Evolutionary conservation across 2,113 vertebrate genomes (phyloP).

Genomic region (Mastomys natalensis): DNA sequence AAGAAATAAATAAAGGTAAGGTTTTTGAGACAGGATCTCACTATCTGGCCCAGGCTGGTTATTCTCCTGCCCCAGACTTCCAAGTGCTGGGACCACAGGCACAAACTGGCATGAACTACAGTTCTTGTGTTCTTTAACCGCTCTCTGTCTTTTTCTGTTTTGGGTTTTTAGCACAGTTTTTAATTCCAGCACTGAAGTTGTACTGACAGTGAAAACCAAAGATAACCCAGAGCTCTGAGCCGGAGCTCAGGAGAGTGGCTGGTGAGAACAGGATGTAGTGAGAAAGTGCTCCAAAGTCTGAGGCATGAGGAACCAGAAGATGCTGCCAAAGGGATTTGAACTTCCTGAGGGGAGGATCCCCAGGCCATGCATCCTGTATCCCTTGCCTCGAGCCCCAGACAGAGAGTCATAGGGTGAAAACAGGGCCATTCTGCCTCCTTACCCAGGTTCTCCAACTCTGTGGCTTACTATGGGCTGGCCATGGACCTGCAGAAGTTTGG

Average conservation of each 20-base stretch:
- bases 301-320: background rate
- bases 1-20: background rate
- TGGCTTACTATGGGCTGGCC: constrained; percentile 92
- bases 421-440: fast-evolving
- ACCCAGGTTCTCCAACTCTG: constrained; percentile 88
- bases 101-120: too few species aligned
- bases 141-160: background rate
- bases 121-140: background rate
- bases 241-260: background rate
- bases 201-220: background rate
- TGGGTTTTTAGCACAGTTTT: background rate
- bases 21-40: background rate
- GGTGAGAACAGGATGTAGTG: background rate
- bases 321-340: background rate
- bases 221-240: fast-evolving
- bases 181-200: background rate
- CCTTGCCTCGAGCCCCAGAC: background rate
- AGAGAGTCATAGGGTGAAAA: background rate
- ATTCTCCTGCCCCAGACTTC: background rate
- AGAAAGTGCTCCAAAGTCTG: background rate
- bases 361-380: background rate
- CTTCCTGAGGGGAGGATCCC: background rate
- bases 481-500: constrained; percentile 94
- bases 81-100: too few species aligned
- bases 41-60: background rate